Percentiles rank a stretch among this genome's conserved stretches.
Evolutionary conservation across 2,888 invertebrate genomes (phyloP).

Genomic region (Gerosis bhagava): DNA sequence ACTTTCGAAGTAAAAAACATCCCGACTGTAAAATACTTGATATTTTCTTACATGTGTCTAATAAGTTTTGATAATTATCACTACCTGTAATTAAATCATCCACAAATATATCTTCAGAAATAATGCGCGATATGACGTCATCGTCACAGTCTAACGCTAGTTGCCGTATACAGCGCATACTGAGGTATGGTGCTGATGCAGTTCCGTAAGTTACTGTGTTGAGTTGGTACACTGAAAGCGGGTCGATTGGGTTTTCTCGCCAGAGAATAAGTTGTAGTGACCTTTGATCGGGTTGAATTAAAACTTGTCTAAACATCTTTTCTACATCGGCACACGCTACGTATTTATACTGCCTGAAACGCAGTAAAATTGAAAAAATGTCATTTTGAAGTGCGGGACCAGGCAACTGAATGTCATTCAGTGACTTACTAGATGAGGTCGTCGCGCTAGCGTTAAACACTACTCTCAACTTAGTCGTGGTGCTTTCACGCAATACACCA

Average conservation of each 20-base stretch:
- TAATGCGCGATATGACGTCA: slow-evolving; percentile 32
- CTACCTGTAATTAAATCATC: slow-evolving; percentile 37
- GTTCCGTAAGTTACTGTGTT: slow-evolving; percentile 39
- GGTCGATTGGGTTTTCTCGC: slow-evolving; percentile 35
- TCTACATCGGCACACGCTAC: no score
- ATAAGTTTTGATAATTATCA: no score
- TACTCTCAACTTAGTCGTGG: no score
- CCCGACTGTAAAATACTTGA: background rate
- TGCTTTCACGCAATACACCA: no score
- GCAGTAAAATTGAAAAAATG: slow-evolving; percentile 39
- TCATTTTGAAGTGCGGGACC: slow-evolving; percentile 34
- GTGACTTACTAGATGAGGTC: slow-evolving; percentile 29
- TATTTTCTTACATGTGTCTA: no score
- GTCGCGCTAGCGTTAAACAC: slow-evolving; percentile 25
- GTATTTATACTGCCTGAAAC: slow-evolving; percentile 33
- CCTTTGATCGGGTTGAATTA: slow-evolving; percentile 36
- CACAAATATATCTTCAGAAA: slow-evolving; percentile 35
- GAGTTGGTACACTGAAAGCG: slow-evolving; percentile 35
- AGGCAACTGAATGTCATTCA: slow-evolving; percentile 32
- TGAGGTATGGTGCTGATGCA: slow-evolving; percentile 42
- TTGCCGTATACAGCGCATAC: slow-evolving; percentile 39
- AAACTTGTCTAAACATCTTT: slow-evolving; percentile 42
- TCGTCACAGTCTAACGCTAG: slow-evolving; percentile 40
- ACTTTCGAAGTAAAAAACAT: slow-evolving; percentile 27
- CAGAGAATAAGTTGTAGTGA: slow-evolving; percentile 44